phyloP scores from a whole-genome alignment of 2,113 vertebrate genomes.

The Scytalopus superciliaris region DNA sequence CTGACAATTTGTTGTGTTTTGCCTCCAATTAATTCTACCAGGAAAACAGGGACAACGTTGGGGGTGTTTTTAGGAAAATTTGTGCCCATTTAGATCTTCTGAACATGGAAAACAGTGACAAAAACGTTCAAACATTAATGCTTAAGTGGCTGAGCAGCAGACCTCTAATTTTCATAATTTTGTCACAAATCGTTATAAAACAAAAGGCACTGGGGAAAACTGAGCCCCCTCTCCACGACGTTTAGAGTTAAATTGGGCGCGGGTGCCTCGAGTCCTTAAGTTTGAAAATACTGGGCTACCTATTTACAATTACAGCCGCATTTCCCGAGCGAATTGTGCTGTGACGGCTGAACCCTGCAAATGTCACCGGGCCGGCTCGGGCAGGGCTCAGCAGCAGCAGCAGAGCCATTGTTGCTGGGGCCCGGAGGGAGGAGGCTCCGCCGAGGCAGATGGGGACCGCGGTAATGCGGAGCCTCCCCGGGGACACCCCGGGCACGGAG shows the following conservation, averaged over 20 bases:
- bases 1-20: not conserved
- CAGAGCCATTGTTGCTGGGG: conserved; percentile 41
- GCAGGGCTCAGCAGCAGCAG: not conserved
- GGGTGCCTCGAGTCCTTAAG: not conserved
- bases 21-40: not conserved
- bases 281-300: not conserved
- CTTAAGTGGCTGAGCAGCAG: not conserved
- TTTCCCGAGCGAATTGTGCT: not conserved
- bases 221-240: not conserved
- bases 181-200: not conserved
- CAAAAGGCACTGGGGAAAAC: not conserved
- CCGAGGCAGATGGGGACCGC: conserved; percentile 55
- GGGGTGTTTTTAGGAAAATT: not conserved
- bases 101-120: not conserved
- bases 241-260: not conserved
- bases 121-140: not conserved
- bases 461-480: conserved; percentile 15
- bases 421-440: conserved; percentile 1
- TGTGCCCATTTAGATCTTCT: not conserved
- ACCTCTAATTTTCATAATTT: not conserved
- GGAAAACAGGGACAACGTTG: not conserved
- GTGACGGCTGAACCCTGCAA: not conserved
- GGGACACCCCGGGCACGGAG: not conserved
- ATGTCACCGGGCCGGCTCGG: not conserved
- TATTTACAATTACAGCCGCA: not conserved